Evolutionary conservation across 2,797 vertebrate species (phyloP).

Genomic region (Anabacerthia variegaticeps): DNA sequence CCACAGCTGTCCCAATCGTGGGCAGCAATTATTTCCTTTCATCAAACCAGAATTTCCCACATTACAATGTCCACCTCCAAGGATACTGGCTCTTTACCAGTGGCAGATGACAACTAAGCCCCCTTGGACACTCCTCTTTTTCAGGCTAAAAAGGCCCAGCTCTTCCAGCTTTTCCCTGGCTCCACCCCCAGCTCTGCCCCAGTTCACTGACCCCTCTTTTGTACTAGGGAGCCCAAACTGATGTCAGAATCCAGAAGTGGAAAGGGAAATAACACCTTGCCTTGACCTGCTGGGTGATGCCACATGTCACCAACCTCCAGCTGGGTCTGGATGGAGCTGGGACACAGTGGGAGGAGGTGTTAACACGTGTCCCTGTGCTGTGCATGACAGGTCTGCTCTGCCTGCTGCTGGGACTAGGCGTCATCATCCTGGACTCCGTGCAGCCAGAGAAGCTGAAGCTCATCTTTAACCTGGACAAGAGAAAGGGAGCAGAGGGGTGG

Average conservation of each 20-base stretch:
- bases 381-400: constrained; percentile 83
- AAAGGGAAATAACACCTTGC: background rate
- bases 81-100: background rate
- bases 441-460: constrained; percentile 84
- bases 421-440: constrained; percentile 76
- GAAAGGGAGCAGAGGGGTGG: background rate
- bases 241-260: background rate
- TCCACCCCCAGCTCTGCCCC: background rate
- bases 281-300: background rate
- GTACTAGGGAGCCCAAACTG: background rate
- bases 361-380: accelerated
- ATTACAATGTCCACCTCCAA: background rate
- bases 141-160: background rate
- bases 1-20: background rate
- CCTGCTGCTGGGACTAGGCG: constrained; percentile 78
- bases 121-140: background rate
- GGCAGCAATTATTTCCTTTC: background rate
- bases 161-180: background rate
- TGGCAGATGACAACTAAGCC: background rate
- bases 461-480: constrained; percentile 80
- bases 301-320: accelerated
- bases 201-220: background rate
- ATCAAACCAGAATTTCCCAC: background rate
- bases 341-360: background rate
- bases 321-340: background rate